These are phyloP conservation scores for Coptotermes formosanus DNA, from an alignment of 1,140 invertebrate species.

Conservation along the genomic window DNA sequence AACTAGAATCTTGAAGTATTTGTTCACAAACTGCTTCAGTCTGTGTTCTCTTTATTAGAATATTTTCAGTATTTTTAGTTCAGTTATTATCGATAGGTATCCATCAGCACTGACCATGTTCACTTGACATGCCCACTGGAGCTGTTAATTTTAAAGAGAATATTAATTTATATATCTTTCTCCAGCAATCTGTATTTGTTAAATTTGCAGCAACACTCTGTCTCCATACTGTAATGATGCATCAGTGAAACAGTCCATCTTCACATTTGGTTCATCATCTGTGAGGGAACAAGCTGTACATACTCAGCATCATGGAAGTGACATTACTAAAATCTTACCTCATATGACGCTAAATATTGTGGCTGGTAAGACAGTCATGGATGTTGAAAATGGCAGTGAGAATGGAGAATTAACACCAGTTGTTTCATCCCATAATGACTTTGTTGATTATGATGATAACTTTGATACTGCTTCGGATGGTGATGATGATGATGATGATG, in stretches of 20 bases:
- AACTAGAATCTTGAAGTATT: too few relatives aligned
- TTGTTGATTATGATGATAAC: constrained; percentile 25
- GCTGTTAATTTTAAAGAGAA: too few relatives aligned
- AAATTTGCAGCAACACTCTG: not conserved
- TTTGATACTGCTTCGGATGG: constrained; percentile 29
- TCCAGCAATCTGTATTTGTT: not conserved
- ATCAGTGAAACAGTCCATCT: constrained; percentile 9
- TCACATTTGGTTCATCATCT: not conserved
- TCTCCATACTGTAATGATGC: not conserved
- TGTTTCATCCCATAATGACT: constrained; percentile 10
- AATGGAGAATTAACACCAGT: constrained; percentile 23
- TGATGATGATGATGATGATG: constrained; percentile 10
- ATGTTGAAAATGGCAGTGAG: not conserved
- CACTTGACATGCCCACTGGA: too few relatives aligned
- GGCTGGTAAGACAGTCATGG: not conserved
- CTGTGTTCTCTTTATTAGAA: too few relatives aligned
- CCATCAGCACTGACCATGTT: too few relatives aligned
- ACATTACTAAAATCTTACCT: not conserved
- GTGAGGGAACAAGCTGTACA: not conserved
- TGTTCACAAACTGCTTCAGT: too few relatives aligned
- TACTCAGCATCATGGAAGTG: not conserved
- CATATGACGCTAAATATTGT: constrained; percentile 12
- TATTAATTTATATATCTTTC: too few relatives aligned
- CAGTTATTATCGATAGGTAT: too few relatives aligned
- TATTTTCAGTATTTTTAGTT: too few relatives aligned